These are phyloP conservation scores for Rattus rattus DNA, from an alignment of 2,113 vertebrate species.

Conservation along the genomic window DNA sequence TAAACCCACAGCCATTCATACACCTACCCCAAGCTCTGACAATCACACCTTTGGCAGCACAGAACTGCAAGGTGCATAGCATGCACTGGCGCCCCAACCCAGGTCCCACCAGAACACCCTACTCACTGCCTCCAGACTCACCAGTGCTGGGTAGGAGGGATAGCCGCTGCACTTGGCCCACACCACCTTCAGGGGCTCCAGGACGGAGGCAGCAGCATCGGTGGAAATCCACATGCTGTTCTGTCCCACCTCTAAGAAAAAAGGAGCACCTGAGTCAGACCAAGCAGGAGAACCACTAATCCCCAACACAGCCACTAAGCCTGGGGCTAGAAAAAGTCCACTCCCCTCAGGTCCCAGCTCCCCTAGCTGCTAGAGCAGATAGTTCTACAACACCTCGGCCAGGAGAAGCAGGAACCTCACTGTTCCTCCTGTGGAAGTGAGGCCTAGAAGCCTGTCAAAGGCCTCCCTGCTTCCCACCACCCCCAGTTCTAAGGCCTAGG, in stretches of 20 bases:
- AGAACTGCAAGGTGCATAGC: neutral
- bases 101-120: neutral
- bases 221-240: conserved; percentile 98
- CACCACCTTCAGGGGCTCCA: conserved; percentile 98
- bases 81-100: neutral
- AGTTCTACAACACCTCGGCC: neutral
- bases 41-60: neutral
- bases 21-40: neutral
- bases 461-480: neutral
- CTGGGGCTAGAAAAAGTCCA: neutral
- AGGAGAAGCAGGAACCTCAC: neutral
- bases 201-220: conserved; percentile 92
- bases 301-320: neutral
- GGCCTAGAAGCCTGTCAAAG: neutral
- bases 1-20: neutral
- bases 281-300: neutral
- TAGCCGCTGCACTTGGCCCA: conserved; percentile 99
- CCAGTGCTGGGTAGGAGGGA: conserved; percentile 98
- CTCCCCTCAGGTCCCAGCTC: neutral
- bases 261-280: rapidly evolving
- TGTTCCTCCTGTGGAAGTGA: neutral
- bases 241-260: conserved; percentile 95
- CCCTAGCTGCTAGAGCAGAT: neutral
- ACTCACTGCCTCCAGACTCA: conserved; percentile 75
- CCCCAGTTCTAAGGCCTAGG: neutral